Evolutionary conservation across 2,113 vertebrate genomes (phyloP).

Genomic region (Cisticola juncidis): DNA sequence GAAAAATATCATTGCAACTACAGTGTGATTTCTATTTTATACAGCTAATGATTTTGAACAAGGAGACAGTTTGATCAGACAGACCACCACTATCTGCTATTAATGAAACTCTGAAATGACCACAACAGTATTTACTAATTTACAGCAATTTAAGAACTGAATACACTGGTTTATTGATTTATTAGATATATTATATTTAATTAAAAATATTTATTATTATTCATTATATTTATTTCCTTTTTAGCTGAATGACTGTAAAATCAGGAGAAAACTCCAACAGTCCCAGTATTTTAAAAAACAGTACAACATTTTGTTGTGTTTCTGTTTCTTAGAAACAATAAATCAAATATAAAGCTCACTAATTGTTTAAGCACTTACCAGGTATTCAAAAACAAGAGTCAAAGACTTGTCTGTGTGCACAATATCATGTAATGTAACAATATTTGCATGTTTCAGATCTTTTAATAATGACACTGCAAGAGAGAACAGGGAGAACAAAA

Average conservation of each 20-base stretch:
- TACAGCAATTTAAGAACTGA: neutral
- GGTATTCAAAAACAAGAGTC: slow-evolving; percentile 96
- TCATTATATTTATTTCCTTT: neutral
- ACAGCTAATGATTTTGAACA: neutral
- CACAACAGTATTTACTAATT: neutral
- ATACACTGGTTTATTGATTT: neutral
- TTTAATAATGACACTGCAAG: slow-evolving; percentile 92
- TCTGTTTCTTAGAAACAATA: neutral
- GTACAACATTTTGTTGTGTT: neutral
- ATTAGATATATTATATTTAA: too few relatives aligned
- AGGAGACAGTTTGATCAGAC: neutral
- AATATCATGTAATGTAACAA: slow-evolving; percentile 97
- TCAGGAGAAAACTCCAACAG: neutral
- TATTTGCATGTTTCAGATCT: slow-evolving; percentile 99
- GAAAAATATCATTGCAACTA: neutral
- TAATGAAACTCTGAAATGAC: neutral
- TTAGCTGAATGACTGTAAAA: neutral
- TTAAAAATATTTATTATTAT: too few relatives aligned
- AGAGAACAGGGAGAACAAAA: slow-evolving; percentile 38
- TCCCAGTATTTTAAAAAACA: neutral
- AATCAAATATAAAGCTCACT: neutral
- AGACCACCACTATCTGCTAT: neutral
- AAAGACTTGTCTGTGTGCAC: slow-evolving; percentile 99
- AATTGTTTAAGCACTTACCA: slow-evolving; percentile 78
- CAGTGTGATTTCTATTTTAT: neutral